Evolutionary conservation across 2,888 invertebrate species (phyloP).

Genomic region (Leptinotarsa rubiginosa): DNA sequence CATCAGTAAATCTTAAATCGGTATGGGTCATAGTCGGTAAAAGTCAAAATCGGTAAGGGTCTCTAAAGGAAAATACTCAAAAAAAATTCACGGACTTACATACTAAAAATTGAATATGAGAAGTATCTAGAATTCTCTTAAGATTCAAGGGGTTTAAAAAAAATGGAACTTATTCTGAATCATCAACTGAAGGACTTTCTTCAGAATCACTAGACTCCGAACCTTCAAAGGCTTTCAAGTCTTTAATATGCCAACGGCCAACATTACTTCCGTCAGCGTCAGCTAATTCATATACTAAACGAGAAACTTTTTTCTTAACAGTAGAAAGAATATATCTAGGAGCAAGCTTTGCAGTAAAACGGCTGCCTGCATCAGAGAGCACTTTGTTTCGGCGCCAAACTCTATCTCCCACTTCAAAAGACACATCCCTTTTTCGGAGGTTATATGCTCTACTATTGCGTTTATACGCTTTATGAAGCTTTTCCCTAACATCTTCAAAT

Average conservation of each 20-base stretch:
- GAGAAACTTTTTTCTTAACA: neutral
- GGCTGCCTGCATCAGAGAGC: neutral
- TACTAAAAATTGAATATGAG: neutral
- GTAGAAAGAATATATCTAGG: conserved; percentile 40
- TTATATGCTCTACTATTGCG: conserved; percentile 34
- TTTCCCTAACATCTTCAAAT: conserved; percentile 20
- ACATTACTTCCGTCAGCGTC: conserved; percentile 12
- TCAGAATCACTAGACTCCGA: neutral
- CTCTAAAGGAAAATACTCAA: neutral
- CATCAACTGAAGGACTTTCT: neutral
- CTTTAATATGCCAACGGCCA: conserved; percentile 16
- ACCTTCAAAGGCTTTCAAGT: conserved; percentile 11
- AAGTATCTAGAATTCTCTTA: neutral
- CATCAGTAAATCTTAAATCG: neutral
- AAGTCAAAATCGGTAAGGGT: neutral
- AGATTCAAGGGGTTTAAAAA: neutral
- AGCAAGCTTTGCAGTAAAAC: neutral
- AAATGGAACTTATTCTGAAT: neutral
- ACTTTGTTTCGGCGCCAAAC: conserved; percentile 32
- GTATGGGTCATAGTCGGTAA: neutral
- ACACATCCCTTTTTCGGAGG: conserved; percentile 28
- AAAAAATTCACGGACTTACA: neutral
- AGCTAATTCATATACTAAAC: conserved; percentile 5
- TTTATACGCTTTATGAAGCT: conserved; percentile 30
- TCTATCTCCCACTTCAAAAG: conserved; percentile 16